Percentiles rank a stretch among this genome's conserved stretches.
These are phyloP conservation scores for Danio jaintianensis DNA, from an alignment of 2,797 vertebrate genomes.

Conservation along the genomic window DNA sequence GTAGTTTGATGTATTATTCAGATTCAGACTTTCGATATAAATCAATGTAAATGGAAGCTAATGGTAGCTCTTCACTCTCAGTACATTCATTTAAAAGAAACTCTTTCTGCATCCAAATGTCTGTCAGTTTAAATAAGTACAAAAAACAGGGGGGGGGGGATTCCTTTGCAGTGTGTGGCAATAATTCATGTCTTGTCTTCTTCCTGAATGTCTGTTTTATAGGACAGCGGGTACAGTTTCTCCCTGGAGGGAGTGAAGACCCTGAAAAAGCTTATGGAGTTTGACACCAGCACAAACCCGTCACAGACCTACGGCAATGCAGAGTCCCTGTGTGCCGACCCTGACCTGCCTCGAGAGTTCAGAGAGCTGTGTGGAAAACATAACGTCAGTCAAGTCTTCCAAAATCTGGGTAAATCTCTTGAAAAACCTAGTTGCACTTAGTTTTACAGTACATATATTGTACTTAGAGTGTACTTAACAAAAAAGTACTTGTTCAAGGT, in stretches of 20 bases:
- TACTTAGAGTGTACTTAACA: too few species aligned
- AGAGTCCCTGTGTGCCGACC: conserved; percentile 62
- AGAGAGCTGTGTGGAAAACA: conserved; percentile 62
- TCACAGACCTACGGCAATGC: conserved; percentile 36
- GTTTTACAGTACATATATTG: too few species aligned
- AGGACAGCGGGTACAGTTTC: conserved; percentile 72
- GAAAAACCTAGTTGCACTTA: too few species aligned
- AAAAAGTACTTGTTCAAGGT: too few species aligned
- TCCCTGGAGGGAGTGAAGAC: conserved; percentile 73
- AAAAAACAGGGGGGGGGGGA: neutral
- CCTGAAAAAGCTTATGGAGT: conserved; percentile 70
- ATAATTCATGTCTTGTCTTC: conserved; percentile 9
- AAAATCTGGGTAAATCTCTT: conserved; percentile 65
- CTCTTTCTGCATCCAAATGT: neutral
- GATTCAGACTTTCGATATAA: neutral
- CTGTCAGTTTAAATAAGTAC: neutral
- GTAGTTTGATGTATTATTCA: neutral
- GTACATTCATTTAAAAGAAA: conserved; percentile 1
- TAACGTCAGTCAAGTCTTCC: conserved; percentile 60
- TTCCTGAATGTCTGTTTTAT: neutral
- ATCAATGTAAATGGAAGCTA: conserved; percentile 6
- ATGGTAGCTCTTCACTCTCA: neutral
- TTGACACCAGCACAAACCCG: conserved; percentile 39
- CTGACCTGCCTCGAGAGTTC: conserved; percentile 70
- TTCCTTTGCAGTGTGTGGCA: neutral